Percentiles rank a stretch among this genome's conserved stretches.
phyloP scores from a whole-genome alignment of 2,888 invertebrate genomes.

The Trissolcus japonicus region DNA sequence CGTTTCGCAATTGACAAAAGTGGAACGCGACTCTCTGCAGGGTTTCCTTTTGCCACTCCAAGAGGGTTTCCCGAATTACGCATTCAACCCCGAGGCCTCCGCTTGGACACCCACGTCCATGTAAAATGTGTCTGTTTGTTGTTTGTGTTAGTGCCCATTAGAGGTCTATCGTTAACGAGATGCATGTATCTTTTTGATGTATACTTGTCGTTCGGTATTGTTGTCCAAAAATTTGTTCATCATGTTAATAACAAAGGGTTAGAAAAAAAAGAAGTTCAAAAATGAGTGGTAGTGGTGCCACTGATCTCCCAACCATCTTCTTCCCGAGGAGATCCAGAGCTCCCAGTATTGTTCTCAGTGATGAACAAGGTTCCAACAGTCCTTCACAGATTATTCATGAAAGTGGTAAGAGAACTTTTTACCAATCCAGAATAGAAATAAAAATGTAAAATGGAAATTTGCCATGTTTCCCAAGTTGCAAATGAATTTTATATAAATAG shows the following conservation, averaged over 20 bases:
- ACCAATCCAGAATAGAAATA: background rate
- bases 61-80: slow-evolving; percentile 34
- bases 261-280: slow-evolving; percentile 28
- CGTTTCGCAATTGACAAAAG: slow-evolving; percentile 22
- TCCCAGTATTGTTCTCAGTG: slow-evolving; percentile 68
- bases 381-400: slow-evolving; percentile 50
- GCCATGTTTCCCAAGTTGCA: too few relatives aligned
- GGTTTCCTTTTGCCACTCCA: slow-evolving; percentile 22
- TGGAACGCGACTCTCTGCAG: slow-evolving; percentile 17
- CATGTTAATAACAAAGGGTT: background rate
- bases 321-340: slow-evolving; percentile 71
- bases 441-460: background rate
- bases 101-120: slow-evolving; percentile 8
- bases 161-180: slow-evolving; percentile 8
- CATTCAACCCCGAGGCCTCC: slow-evolving; percentile 18
- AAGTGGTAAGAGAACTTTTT: slow-evolving; percentile 23
- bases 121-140: background rate
- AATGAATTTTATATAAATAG: background rate
- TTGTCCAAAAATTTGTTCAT: too few relatives aligned
- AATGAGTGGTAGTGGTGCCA: slow-evolving; percentile 70
- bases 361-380: slow-evolving; percentile 63
- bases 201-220: too few relatives aligned
- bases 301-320: slow-evolving; percentile 73
- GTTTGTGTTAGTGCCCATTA: background rate
- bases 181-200: slow-evolving; percentile 7